Evolutionary conservation across 2,888 invertebrate species (phyloP).

Genomic region (Elaeidobius kamerunicus): DNA sequence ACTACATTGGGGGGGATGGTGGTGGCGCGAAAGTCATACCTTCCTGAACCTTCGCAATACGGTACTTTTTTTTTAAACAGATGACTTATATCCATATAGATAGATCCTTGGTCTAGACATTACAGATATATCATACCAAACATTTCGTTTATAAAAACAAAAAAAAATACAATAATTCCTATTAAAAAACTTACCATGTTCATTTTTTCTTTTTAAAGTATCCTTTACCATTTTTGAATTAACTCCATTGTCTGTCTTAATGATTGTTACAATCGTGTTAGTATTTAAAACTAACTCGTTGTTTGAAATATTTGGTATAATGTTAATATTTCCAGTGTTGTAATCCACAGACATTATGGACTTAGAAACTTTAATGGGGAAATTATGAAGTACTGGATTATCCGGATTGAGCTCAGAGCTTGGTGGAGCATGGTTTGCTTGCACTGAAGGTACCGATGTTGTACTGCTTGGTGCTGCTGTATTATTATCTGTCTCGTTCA

Average conservation of each 20-base stretch:
- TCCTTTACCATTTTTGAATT: not conserved
- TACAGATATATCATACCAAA: too few relatives aligned
- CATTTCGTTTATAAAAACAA: not conserved
- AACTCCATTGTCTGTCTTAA: not conserved
- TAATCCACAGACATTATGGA: slow-evolving; percentile 40
- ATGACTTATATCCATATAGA: too few relatives aligned
- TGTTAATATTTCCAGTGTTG: slow-evolving; percentile 38
- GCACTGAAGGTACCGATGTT: too few relatives aligned
- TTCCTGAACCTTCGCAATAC: too few relatives aligned
- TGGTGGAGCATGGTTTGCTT: not conserved
- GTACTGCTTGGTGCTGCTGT: too few relatives aligned
- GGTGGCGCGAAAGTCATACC: too few relatives aligned
- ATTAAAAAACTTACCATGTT: not conserved
- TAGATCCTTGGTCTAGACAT: too few relatives aligned
- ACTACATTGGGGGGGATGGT: too few relatives aligned
- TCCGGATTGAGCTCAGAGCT: not conserved
- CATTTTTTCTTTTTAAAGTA: not conserved
- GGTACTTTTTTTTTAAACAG: too few relatives aligned
- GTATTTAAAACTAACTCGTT: not conserved
- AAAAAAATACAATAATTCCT: not conserved
- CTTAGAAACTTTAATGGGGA: slow-evolving; percentile 5
- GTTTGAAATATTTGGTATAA: slow-evolving; percentile 31
- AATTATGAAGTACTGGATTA: not conserved
- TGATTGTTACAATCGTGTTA: not conserved
- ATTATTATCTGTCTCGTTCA: slow-evolving; percentile 27